Evolutionary conservation across 2,888 invertebrate genomes (phyloP), one percentile per base, ranked within the genome.

Genomic region (Neria commutata): DNA sequence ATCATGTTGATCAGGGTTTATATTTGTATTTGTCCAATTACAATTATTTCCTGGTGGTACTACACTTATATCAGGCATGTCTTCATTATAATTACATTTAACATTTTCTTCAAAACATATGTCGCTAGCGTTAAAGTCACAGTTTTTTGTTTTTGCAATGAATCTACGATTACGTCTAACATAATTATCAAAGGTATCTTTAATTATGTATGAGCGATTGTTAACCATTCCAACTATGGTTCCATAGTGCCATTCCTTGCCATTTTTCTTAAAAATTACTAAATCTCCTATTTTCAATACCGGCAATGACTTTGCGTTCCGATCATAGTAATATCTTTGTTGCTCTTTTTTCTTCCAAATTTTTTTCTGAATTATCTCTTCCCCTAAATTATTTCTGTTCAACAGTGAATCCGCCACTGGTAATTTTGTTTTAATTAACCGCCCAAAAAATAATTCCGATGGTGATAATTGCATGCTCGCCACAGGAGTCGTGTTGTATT

Each of bases 191-290:
- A 59, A 57, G 10, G 10, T 34, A 56, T 62, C 65, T 25, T 40
- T 60, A 21, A 65, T 37, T 16, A 65, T 62, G 42, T 60, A 62
- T 19, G 61, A 62, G 2, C 56, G 51, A 26, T 60, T 60, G 62
- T 62, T 66, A 16, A 61, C 62, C 11, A 17, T 54, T 11, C 52
- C 37, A 1, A 61, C 47, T 16, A 66, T 59, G 16, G 21, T 50
- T 1, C 64, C 64, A 48, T 65, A 65, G 21, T 57, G 37, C 62
- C 66, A 66, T 26, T 65, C 58, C 14, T 66, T 56, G 14, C 51
- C 33, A 54, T 59, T 60, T 52, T 61, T 65, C 37, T 67, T 66
- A 55, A 63, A 65, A n/a, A 65, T 58, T n/a, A 67, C 60, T 29
- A 11, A 10, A 47, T 65, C 61, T 23, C 57, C 54, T 5, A 50